Base-by-base conservation (phyloP, 2,888 invertebrate genomes). In the Plusia festucae region DNA sequence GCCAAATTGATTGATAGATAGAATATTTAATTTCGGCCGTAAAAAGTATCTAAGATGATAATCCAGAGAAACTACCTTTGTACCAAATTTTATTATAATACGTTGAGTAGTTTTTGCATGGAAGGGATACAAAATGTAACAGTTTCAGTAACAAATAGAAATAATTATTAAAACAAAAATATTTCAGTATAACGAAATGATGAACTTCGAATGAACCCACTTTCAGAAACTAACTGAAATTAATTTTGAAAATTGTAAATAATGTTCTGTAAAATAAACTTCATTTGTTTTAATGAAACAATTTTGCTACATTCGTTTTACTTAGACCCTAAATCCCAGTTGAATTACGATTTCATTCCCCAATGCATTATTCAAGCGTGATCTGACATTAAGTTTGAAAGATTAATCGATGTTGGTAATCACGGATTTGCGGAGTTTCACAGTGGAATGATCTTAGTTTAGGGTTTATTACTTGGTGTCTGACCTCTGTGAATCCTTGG, bases 371-470 rank as follows among this genome's bases (percentile, higher is more conserved):
- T 63, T 49, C 63, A 8, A 60, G 57, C 56, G 57, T 63, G 60
- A 60, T 57, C 63, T 46, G 51, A 34, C 64, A 34, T 65, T 67
- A 27, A 67, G 56, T 67, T 55, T 34, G 54, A 66, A 63, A 60
- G 58, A 67, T 73, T 60, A 67, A 73, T 76, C 60, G 68, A 60
- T 68, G 44, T 71, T 63, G 32, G 58, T 72, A 63, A 76, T 68
- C 77, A 57, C 18, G 57, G 60, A 76, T 76, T 60, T 71, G 49
- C 8, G 22, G 53, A 73, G 67, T 71, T 73, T 49, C 62, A 51
- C 72, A 55, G 60, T 76, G 60, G 76, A 73, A 73, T 73, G 72
- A 76, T 73, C 72, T 58, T 73, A 76, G 73, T 76, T 58, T 55
- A 76, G 63, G 73, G 77, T 76, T 73, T 76, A 73, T 75, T 66